These are phyloP conservation scores for Aporophyla lueneburgensis DNA, from an alignment of 2,888 invertebrate genomes.

Conservation along the genomic window DNA sequence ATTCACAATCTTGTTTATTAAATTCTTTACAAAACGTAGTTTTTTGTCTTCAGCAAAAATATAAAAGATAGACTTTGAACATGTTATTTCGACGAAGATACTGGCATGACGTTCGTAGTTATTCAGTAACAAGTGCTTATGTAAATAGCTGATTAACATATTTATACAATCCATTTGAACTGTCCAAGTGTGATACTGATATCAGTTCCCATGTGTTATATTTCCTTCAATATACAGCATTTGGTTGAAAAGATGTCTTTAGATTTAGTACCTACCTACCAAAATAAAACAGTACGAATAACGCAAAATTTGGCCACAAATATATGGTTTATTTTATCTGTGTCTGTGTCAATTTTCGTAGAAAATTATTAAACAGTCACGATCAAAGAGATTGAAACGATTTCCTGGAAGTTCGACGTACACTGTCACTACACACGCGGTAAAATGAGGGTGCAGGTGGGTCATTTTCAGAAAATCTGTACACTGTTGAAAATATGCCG, in stretches of 20 bases:
- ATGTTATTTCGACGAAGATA: not conserved
- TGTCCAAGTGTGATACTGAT: not conserved
- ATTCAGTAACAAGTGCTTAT: not conserved
- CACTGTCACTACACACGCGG: no score
- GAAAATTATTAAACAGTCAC: not conserved
- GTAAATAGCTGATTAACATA: conserved; percentile 7
- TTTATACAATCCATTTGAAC: not conserved
- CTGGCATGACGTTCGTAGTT: not conserved
- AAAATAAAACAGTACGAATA: not conserved
- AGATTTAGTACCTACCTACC: not conserved
- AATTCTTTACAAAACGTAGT: not conserved
- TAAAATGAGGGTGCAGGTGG: no score
- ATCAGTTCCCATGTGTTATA: not conserved
- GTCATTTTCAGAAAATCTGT: no score
- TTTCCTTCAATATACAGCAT: not conserved
- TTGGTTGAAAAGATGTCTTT: not conserved
- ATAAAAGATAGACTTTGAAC: conserved; percentile 8
- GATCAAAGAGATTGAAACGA: not conserved
- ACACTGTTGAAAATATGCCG: no score
- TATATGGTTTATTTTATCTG: no score
- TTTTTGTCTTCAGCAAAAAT: not conserved
- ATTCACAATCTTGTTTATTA: not conserved
- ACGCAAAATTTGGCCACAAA: not conserved
- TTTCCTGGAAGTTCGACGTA: not conserved
- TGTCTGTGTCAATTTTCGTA: not conserved